Evolutionary conservation across 2,113 vertebrate genomes (phyloP), one percentile per base, ranked within the genome.

Genomic region (Sorex araneus): DNA sequence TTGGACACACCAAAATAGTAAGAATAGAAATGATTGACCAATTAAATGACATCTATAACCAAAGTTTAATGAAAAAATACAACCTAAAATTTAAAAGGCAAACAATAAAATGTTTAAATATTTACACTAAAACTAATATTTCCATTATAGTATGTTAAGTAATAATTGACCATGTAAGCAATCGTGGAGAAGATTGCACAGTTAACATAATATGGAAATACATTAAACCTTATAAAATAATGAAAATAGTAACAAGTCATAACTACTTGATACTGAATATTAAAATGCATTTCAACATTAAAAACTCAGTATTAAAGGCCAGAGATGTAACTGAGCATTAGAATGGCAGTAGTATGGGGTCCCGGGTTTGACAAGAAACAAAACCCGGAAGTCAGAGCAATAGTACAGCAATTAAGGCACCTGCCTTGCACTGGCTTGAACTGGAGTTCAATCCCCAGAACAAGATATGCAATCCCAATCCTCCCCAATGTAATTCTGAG

Each of bases 71-170:
- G 28, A 84, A 79, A 81, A 89, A 23, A 87, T 8, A 88, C 54
- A 92, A 93, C 64, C 4, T 30, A 66, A 94, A 94, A 84, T 36
- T 21, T 36, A 76, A 89, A 87, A 47, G 34, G n/a, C 11, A 45
- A 91, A 81, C 25, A 84, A 54, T 76, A 77, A 80, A 60, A 81
- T 85, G 54, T 60, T 19, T 12, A 50, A 50, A 60, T 60, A 60
- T 60, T 60, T 23, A 23, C 57, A 60, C 57, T 60, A 23, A 21
- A 19, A 60, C 57, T 21, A 60, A 23, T 60, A 60, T 60, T 5
- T 43, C 10, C 57, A 75, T 71, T 40, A 5, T 32, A 80, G n/a
- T 74, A 90, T 23, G 30, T 43, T 78, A 63, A 69, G 12, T 54
- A 78, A 89, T 82, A 78, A 83, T 66, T 43, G 1, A 73, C 7